Percentiles rank a stretch among this genome's conserved stretches.
These are phyloP conservation scores for Ectropis crepuscularia DNA, from an alignment of 2,888 invertebrate genomes.

Conservation along the genomic window DNA sequence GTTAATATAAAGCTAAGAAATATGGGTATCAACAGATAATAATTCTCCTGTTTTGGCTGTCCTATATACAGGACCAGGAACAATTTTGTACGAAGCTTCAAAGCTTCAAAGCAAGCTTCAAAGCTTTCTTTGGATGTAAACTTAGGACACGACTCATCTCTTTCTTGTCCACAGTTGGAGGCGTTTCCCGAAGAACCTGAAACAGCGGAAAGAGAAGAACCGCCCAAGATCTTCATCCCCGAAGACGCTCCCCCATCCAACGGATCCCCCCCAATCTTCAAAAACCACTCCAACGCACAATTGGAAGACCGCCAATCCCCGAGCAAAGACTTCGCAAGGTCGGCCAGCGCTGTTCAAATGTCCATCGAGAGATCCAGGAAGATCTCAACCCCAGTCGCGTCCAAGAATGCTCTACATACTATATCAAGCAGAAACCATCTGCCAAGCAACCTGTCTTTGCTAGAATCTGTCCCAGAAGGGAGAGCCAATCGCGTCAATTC, in stretches of 20 bases:
- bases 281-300: constrained; percentile 59
- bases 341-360: constrained; percentile 89
- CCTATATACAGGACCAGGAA: no score
- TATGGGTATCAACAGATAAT: no score
- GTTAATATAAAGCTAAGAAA: no score
- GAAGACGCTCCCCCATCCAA: constrained; percentile 65
- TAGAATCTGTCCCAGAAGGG: constrained; percentile 90
- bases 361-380: constrained; percentile 77
- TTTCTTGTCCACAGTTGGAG: constrained; percentile 59
- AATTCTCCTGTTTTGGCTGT: no score
- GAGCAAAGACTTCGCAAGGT: constrained; percentile 82
- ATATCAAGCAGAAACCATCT: constrained; percentile 86
- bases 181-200: constrained; percentile 71
- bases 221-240: constrained; percentile 63
- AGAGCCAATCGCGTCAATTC: constrained; percentile 69
- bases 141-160: background rate
- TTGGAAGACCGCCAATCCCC: constrained; percentile 56
- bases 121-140: no score
- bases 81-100: background rate
- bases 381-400: constrained; percentile 64
- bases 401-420: constrained; percentile 82
- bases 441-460: constrained; percentile 86
- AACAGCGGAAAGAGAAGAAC: constrained; percentile 53
- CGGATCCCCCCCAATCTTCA: constrained; percentile 70
- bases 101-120: background rate